Evolutionary conservation across 2,888 invertebrate species (phyloP).

Genomic region (Cremastobaeus sp.): DNA sequence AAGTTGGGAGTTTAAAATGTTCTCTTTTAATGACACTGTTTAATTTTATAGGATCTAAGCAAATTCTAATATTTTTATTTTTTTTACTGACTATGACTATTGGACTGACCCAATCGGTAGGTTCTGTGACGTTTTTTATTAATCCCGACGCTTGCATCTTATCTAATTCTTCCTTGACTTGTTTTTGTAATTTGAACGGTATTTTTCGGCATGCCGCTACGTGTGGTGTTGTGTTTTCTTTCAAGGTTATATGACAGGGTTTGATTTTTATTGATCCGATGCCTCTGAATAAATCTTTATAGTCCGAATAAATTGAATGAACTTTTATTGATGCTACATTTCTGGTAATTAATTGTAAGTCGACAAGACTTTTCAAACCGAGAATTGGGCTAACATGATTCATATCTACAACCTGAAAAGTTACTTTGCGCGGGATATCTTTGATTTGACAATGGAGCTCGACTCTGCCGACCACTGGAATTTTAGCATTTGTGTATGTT

Average conservation of each 20-base stretch:
- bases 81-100: slow-evolving; percentile 37
- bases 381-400: no score
- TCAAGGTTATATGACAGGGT: no score
- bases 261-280: no score
- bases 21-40: slow-evolving; percentile 59
- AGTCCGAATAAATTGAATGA: no score
- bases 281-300: no score
- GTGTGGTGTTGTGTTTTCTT: slow-evolving; percentile 2
- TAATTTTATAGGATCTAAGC: slow-evolving; percentile 66
- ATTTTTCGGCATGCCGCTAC: slow-evolving; percentile 1
- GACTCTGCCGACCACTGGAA: slow-evolving; percentile 13
- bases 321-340: no score
- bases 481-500: slow-evolving; percentile 14
- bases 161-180: slow-evolving; percentile 6
- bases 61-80: slow-evolving; percentile 62
- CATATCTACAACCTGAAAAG: no score
- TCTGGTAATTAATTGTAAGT: no score
- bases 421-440: no score
- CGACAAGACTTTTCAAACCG: no score
- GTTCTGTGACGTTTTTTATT: slow-evolving; percentile 24
- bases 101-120: slow-evolving; percentile 47
- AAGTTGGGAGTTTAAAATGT: slow-evolving; percentile 61
- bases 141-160: slow-evolving; percentile 5
- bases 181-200: slow-evolving; percentile 13
- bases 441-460: no score